phyloP scores from a whole-genome alignment of 2,113 vertebrate genomes.

The Pelmatolapia mariae region DNA sequence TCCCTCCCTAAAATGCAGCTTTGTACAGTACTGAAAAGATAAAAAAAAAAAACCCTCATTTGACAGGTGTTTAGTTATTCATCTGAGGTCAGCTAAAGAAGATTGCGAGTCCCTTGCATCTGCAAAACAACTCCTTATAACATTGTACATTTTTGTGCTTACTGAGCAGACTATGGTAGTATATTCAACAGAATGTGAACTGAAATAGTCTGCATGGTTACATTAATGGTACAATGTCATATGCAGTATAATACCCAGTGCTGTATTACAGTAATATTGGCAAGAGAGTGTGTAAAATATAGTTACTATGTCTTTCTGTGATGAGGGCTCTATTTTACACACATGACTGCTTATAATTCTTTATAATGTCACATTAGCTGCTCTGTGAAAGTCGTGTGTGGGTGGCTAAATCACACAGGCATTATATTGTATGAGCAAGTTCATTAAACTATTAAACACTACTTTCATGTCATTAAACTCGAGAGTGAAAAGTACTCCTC shows the following conservation, averaged over 20 bases:
- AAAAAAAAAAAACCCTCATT: not conserved
- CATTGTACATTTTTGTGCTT: not conserved
- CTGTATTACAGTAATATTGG: not conserved
- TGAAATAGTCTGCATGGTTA: not conserved
- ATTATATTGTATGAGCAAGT: slow-evolving; percentile 11
- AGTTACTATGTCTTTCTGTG: slow-evolving; percentile 1
- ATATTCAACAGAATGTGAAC: not conserved
- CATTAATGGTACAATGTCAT: not conserved
- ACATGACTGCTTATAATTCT: slow-evolving; percentile 3
- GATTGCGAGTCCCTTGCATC: not conserved
- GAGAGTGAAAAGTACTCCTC: slow-evolving; percentile 9
- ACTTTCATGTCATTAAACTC: slow-evolving; percentile 18
- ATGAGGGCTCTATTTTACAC: slow-evolving; percentile 6
- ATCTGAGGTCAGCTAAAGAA: not conserved
- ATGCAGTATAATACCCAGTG: not conserved
- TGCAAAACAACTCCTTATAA: not conserved
- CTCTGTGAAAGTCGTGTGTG: not conserved
- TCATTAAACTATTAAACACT: slow-evolving; percentile 50
- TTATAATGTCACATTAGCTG: slow-evolving; percentile 23
- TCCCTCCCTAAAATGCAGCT: not conserved
- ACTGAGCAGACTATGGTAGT: not conserved
- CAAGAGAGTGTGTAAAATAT: not conserved
- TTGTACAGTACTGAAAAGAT: not conserved
- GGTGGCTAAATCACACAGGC: slow-evolving; percentile 26
- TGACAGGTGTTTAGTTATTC: not conserved